These are phyloP conservation scores for Leucoraja erinaceus DNA, from an alignment of 2,113 vertebrate genomes.

Conservation along the genomic window DNA sequence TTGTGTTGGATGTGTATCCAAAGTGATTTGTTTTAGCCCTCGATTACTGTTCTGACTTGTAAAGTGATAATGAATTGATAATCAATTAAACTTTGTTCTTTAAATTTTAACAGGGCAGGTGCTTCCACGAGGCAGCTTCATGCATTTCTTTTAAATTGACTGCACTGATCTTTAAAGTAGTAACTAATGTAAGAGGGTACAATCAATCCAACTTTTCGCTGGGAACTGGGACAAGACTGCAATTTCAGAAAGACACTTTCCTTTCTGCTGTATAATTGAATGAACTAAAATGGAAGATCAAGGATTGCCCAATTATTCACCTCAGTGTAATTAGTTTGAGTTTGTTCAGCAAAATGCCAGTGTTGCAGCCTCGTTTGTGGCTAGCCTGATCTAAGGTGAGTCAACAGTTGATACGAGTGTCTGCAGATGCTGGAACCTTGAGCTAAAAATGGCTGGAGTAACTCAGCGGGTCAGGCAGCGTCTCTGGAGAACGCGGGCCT, in stretches of 20 bases:
- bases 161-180: conserved; percentile 37
- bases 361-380: neutral
- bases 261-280: conserved; percentile 18
- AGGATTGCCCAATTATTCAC: conserved; percentile 8
- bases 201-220: conserved; percentile 33
- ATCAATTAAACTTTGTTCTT: conserved; percentile 57
- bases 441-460: no score
- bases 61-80: conserved; percentile 72
- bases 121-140: conserved; percentile 4
- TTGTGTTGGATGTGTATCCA: conserved; percentile 61
- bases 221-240: conserved; percentile 11
- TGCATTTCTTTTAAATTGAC: conserved; percentile 37
- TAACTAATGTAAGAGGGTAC: conserved; percentile 36
- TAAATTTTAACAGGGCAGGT: conserved; percentile 32
- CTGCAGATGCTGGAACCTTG: no score
- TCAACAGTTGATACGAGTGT: no score
- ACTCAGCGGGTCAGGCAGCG: no score
- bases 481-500: no score
- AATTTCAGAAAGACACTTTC: conserved; percentile 30
- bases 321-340: neutral
- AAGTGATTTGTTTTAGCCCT: conserved; percentile 61
- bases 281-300: neutral
- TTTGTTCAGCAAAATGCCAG: conserved; percentile 14
- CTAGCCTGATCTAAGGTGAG: neutral
- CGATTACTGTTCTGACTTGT: conserved; percentile 59